Evolutionary conservation across 2,797 vertebrate genomes (phyloP).

Genomic region (Bradypodion ventrale): DNA sequence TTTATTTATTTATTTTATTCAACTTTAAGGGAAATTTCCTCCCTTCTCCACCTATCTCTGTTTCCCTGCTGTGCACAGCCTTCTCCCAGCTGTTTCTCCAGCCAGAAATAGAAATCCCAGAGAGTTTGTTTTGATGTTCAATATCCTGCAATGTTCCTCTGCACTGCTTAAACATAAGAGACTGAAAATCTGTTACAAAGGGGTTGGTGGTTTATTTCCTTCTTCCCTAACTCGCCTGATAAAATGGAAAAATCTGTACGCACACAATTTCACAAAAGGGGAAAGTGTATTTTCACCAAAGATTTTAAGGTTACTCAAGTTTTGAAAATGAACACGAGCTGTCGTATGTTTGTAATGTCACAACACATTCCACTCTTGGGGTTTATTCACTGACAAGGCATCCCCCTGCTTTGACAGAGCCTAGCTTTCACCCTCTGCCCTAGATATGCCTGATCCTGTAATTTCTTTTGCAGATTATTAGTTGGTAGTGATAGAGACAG

Average conservation of each 20-base stretch:
- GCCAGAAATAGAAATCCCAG: not conserved
- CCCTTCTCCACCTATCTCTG: not conserved
- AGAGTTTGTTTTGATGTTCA: not conserved
- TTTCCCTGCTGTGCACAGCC: not conserved
- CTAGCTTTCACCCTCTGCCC: constrained; percentile 27
- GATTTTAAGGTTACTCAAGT: too few relatives aligned
- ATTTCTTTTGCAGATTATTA: not conserved
- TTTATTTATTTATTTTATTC: too few relatives aligned
- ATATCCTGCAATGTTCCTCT: not conserved
- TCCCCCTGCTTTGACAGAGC: not conserved
- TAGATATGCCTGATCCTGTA: fast-evolving
- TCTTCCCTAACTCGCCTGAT: not conserved
- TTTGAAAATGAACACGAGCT: not conserved
- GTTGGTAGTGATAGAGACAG: fast-evolving
- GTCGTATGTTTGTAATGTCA: fast-evolving
- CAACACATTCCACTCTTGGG: fast-evolving
- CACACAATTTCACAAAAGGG: not conserved
- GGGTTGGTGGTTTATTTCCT: not conserved
- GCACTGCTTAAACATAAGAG: not conserved
- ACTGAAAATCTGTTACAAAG: not conserved
- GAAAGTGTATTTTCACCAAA: not conserved
- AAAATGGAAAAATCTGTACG: not conserved
- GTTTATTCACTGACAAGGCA: not conserved
- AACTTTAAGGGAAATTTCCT: not conserved
- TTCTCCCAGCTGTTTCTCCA: not conserved